Percentiles rank a stretch among this genome's conserved stretches.
Evolutionary conservation across 92 coral and sea anemone species (phyloP).

Genomic region (Porites rus): DNA sequence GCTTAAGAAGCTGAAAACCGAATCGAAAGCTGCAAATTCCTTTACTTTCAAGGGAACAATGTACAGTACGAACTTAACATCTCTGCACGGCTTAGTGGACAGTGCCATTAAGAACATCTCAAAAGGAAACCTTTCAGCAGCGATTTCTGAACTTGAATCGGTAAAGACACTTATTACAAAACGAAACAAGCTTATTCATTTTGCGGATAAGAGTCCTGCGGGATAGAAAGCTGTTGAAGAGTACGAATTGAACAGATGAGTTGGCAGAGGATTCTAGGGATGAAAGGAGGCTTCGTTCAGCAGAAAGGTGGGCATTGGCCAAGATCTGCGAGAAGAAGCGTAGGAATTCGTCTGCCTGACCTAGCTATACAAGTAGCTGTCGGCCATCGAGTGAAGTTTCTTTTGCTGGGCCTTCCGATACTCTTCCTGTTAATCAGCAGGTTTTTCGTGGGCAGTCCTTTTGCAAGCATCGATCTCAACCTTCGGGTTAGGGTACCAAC

Average conservation of each 20-base stretch:
- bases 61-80: constrained; percentile 46
- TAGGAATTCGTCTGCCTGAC: constrained; percentile 6
- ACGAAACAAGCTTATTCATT: constrained; percentile 39
- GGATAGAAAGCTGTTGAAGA: constrained; percentile 51
- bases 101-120: background rate
- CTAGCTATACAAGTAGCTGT: background rate
- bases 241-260: constrained; percentile 49
- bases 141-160: constrained; percentile 17
- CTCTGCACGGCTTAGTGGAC: background rate
- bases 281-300: constrained; percentile 49
- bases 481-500: background rate
- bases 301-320: constrained; percentile 50
- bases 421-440: constrained; percentile 10
- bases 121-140: background rate
- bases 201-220: constrained; percentile 48
- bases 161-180: constrained; percentile 4
- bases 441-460: constrained; percentile 39
- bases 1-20: constrained; percentile 47
- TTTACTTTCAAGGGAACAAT: constrained; percentile 39
- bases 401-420: constrained; percentile 10
- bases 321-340: constrained; percentile 39
- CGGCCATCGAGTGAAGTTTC: background rate
- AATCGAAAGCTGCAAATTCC: constrained; percentile 36
- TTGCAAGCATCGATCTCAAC: constrained; percentile 33
- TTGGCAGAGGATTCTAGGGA: constrained; percentile 48